Percentiles rank a stretch among this genome's conserved stretches.
phyloP scores from a whole-genome alignment of 2,113 vertebrate species.

The Rhinogobius similis region DNA sequence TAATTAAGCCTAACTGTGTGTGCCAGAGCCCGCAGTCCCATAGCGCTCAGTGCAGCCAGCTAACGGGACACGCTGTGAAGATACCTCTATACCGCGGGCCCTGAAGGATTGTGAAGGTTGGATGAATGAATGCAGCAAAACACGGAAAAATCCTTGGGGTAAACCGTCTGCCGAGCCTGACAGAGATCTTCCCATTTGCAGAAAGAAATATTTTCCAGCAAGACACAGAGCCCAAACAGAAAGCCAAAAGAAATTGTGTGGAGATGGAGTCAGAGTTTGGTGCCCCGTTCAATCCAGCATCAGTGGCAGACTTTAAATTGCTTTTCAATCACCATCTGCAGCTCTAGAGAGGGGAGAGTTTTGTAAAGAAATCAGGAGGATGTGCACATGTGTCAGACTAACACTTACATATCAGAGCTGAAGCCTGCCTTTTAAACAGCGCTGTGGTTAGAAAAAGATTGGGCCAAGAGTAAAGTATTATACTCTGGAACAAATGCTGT shows the following conservation, averaged over 20 bases:
- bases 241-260: constrained; percentile 4
- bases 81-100: constrained; percentile 14
- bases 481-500: too few relatives aligned
- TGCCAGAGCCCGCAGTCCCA: constrained; percentile 3
- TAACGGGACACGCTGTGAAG: constrained; percentile 10
- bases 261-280: constrained; percentile 5
- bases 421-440: too few relatives aligned
- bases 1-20: constrained; percentile 4
- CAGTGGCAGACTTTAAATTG: constrained; percentile 10
- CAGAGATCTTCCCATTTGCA: constrained; percentile 27
- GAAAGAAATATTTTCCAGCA: constrained; percentile 29
- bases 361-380: constrained; percentile 9
- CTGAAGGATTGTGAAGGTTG: constrained; percentile 15
- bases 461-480: not conserved
- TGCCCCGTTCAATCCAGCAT: constrained; percentile 5
- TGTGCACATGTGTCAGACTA: not conserved
- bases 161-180: constrained; percentile 38
- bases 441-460: not conserved
- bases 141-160: constrained; percentile 12
- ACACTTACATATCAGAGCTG: not conserved
- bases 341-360: not conserved
- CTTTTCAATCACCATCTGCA: constrained; percentile 8
- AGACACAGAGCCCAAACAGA: constrained; percentile 12
- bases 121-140: constrained; percentile 29
- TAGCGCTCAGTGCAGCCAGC: not conserved